Base-by-base conservation (phyloP, 2,113 vertebrate genomes). In the Tachysurus fulvidraco region DNA sequence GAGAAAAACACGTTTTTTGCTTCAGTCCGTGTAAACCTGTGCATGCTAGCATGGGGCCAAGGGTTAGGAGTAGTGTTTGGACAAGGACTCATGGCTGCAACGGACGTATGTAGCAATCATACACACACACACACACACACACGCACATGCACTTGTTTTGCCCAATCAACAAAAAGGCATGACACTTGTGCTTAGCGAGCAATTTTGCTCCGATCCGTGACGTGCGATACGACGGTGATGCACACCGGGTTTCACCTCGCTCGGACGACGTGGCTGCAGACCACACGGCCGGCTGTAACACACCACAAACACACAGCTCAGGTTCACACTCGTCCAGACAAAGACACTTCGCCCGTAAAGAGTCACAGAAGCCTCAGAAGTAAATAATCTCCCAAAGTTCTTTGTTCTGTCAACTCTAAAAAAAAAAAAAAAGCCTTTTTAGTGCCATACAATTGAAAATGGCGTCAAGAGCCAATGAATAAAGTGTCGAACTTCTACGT, bases 221-320 rank as follows among this genome's bases (percentile, higher is more conserved):
- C 73, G 60, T 81, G 86, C 83, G 21, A 59, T 57, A 74, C 71
- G 86, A 83, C 86, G 73, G 81, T 84, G 54, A 86, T 82, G 85
- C 86, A n/a, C 19, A n/a, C 65, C 28, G 46, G 11, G 69, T 60
- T 86, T 90, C 90, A 89, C 90, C 90, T 91, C 86, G n/a, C 88
- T 80, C 86, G 36, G 89, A 85, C 59, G 88, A 17, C 60, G 76
- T n/a, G 82, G 83, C 86, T 81, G 71, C 44, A 86, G 77, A 46
- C 36, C 71, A 50, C 64, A 65, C 81, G 44, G 85, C 85, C 69
- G 71, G 83, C 88, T 88, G 86, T 55, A 89, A 89, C 59, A 91
- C 65, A 89, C 69, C 82, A 89, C 87, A 91, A 74, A 89, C 78
- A 87, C 83, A 87, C 55, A 84, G 81, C 74, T 44, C 14, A 19